phyloP scores from a whole-genome alignment of 2,888 invertebrate species.

The Strigamia transsilvanica region DNA sequence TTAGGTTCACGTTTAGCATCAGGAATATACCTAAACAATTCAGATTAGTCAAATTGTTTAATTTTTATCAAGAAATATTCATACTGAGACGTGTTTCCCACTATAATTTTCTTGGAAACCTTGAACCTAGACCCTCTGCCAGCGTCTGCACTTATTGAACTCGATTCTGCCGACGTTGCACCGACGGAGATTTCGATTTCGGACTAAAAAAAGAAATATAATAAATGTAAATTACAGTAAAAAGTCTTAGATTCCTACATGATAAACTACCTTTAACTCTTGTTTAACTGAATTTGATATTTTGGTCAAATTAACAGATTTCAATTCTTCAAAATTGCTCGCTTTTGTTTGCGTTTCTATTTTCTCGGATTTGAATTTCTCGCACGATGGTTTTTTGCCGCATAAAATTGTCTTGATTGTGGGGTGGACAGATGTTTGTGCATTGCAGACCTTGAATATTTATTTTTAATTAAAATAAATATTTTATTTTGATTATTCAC shows the following conservation, averaged over 20 bases:
- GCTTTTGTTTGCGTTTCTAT: not conserved
- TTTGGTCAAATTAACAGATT: not conserved
- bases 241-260: not conserved
- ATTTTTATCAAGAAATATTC: not conserved
- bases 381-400: slow-evolving; percentile 28
- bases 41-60: not conserved
- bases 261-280: not conserved
- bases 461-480: not conserved
- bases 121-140: slow-evolving; percentile 42
- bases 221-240: not conserved
- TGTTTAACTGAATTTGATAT: not conserved
- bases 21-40: slow-evolving; percentile 67
- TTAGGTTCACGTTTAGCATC: slow-evolving; percentile 70
- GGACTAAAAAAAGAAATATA: not conserved
- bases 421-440: slow-evolving; percentile 40
- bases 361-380: not conserved
- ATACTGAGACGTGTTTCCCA: slow-evolving; percentile 44
- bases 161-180: not conserved
- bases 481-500: not conserved
- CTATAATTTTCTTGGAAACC: slow-evolving; percentile 20
- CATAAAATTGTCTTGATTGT: slow-evolving; percentile 36
- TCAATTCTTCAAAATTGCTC: not conserved
- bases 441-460: not conserved
- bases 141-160: not conserved
- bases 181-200: not conserved